Evolutionary conservation across 2,888 invertebrate species (phyloP), one percentile per base, ranked within the genome.

Genomic region (Osedax fenrisi): DNA sequence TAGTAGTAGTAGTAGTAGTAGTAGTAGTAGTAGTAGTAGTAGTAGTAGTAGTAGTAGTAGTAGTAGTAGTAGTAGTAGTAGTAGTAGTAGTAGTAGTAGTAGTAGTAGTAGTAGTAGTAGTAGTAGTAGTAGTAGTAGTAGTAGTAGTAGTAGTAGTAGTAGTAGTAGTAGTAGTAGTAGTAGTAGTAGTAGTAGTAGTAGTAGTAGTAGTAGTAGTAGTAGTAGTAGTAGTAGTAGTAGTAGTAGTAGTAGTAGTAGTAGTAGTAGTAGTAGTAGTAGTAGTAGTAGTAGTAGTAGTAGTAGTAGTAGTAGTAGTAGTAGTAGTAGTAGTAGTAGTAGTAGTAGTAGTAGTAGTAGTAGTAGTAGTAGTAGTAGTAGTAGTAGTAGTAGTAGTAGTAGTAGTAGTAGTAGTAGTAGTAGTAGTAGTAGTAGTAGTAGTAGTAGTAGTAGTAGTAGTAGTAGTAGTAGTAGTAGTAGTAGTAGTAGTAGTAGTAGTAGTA

Each of bases 31-130:
- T 69, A 69, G 72, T 72, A 72, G 72, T 72, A 72, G 72, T 72
- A 72, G 72, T 72, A 72, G 72, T 72, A 72, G 72, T 72, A 66
- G 72, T 72, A 72, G 72, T 72, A 72, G 72, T 72, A 72, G 72
- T 72, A 72, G 72, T 1, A 72, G 72, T 1, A 72, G 72, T 1
- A 72, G 72, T 1, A 72, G 72, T 62, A 72, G 72, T 72, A 72
- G 72, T 72, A 72, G 72, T 72, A 72, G 72, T 72, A 72, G 72
- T 72, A 72, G 72, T 72, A 72, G 72, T 72, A 72, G 72, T 72
- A 72, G 72, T 72, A 72, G 72, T 72, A 72, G 72, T 72, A 72
- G 72, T 72, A 72, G 72, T 72, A 72, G 72, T 72, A 72, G 72
- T 72, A 72, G 72, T 72, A 72, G 72, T 72, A 72, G 72, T 62